Evolutionary conservation across 2,113 vertebrate genomes (phyloP).

Genomic region (Tauraco erythrolophus): DNA sequence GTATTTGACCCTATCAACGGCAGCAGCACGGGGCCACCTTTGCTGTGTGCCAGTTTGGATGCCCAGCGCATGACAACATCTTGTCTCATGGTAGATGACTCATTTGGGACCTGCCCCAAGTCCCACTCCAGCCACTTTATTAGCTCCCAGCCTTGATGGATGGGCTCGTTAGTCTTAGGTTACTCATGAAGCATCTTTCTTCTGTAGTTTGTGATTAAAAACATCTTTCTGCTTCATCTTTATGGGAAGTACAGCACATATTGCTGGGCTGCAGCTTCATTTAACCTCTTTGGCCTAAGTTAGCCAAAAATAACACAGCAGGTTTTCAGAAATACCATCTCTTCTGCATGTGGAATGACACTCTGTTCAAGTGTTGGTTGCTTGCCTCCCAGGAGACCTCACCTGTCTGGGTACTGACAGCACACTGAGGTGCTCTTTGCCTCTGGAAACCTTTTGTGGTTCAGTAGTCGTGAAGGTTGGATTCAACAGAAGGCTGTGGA

Average conservation of each 20-base stretch:
- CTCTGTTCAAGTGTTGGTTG: background rate
- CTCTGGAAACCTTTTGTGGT: background rate
- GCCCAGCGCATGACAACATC: background rate
- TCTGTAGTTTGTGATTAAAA: background rate
- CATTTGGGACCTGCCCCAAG: background rate
- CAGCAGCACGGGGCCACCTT: background rate
- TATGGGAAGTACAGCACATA: background rate
- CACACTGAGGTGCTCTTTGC: background rate
- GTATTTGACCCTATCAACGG: fast-evolving
- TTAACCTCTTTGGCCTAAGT: background rate
- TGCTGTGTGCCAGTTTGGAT: background rate
- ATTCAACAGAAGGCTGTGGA: background rate
- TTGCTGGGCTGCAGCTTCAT: background rate
- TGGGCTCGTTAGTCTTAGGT: background rate
- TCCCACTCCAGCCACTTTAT: background rate
- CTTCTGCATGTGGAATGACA: background rate
- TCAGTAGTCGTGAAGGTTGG: background rate
- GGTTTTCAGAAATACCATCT: background rate
- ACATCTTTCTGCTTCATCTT: background rate
- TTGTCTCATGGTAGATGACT: background rate
- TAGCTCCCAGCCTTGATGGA: background rate
- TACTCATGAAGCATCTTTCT: background rate
- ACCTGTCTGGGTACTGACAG: background rate
- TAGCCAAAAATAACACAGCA: background rate
- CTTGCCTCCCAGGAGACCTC: background rate